Conservation (phyloP, 2,113 vertebrate genomes). For the Nothoprocta pentlandii region DNA sequence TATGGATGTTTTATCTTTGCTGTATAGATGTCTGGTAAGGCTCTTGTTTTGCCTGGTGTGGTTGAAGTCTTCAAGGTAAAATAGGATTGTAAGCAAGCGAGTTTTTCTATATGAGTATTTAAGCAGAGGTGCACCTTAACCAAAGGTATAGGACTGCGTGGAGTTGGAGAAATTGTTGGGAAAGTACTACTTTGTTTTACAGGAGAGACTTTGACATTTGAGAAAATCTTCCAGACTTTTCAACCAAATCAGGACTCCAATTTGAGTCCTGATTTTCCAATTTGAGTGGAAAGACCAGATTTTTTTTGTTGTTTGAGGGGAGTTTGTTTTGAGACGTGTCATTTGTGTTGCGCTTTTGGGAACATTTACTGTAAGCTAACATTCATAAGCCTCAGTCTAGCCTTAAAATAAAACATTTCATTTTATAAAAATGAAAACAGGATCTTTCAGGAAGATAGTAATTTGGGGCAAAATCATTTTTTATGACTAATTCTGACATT, state of each 20-base stretch:
- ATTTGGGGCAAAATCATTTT: not conserved
- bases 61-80: not conserved
- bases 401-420: not conserved
- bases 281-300: not conserved
- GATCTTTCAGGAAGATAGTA: not conserved
- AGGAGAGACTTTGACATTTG: not conserved
- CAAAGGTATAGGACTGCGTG: not conserved
- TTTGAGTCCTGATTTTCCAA: not conserved
- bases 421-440: not conserved
- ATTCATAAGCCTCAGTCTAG: not conserved
- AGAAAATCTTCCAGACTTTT: not conserved
- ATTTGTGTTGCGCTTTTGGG: not conserved
- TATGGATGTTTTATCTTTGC: fast-evolving
- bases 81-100: not conserved
- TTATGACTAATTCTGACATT: not conserved
- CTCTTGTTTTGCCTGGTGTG: not conserved
- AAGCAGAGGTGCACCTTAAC: not conserved
- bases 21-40: not conserved
- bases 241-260: not conserved
- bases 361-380: not conserved
- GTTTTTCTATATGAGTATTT: not conserved
- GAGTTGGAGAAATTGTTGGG: not conserved
- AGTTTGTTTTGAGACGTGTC: not conserved
- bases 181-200: not conserved
- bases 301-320: not conserved